These are phyloP conservation scores for Synodontis membranacea DNA, from an alignment of 2,113 vertebrate species.

Conservation along the genomic window DNA sequence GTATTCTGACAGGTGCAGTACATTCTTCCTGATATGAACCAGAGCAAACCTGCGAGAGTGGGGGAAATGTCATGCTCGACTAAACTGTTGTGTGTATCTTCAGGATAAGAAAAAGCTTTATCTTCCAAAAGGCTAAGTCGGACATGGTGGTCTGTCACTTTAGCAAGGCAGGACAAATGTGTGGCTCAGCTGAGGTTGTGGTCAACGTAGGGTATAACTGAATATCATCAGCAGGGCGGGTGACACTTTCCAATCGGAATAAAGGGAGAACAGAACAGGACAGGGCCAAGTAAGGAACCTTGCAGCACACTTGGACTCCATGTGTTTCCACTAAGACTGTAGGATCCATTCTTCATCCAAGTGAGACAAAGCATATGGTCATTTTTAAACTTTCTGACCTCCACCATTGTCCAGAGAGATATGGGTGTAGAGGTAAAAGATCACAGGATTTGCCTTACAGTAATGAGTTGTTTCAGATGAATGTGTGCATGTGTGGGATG, in stretches of 20 bases:
- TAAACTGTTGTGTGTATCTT: slow-evolving; percentile 5
- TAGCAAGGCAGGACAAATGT: background rate
- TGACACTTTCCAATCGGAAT: background rate
- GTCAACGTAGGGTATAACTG: background rate
- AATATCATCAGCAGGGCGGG: background rate
- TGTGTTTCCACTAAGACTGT: background rate
- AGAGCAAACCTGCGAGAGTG: slow-evolving; percentile 3
- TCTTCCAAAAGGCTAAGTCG: background rate
- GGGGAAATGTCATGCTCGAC: background rate
- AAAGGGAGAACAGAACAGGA: slow-evolving; percentile 54
- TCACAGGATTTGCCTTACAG: background rate
- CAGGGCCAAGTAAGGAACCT: background rate
- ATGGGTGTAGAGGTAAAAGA: slow-evolving; percentile 38
- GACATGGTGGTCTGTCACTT: background rate
- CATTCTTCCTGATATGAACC: slow-evolving; percentile 14
- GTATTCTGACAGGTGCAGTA: slow-evolving; percentile 16
- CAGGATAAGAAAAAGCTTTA: slow-evolving; percentile 10
- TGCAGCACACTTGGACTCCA: background rate
- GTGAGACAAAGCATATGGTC: background rate
- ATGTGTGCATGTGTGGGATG: background rate
- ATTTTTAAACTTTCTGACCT: background rate
- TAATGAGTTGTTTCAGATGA: background rate
- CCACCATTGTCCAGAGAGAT: background rate
- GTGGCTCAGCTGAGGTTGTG: background rate
- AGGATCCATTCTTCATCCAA: background rate